Conservation (phyloP, 2,113 vertebrate genomes). For the Poeciliopsis turrubarensis region DNA sequence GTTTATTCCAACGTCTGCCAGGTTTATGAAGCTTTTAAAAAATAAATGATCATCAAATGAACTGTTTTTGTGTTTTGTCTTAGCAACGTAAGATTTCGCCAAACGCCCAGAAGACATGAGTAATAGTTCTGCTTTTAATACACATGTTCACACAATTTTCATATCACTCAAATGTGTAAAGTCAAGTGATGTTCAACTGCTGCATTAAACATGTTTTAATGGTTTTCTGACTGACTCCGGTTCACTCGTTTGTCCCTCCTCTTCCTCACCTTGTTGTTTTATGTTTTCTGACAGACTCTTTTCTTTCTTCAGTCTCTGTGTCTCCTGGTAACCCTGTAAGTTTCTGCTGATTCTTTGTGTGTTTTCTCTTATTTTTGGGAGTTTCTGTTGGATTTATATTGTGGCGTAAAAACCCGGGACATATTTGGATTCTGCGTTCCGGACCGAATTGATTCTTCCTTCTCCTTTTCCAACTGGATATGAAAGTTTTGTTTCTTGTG, state of each 20-base stretch:
- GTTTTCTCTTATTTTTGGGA: background rate
- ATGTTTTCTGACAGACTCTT: constrained; percentile 1
- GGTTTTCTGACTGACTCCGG: too few species aligned
- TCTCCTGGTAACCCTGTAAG: background rate
- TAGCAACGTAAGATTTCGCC: background rate
- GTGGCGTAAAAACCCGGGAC: background rate
- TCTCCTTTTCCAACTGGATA: too few species aligned
- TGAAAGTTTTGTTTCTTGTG: too few species aligned
- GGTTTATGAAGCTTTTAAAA: too few species aligned
- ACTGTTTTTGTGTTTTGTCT: too few species aligned
- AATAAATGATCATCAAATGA: too few species aligned
- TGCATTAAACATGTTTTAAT: too few species aligned
- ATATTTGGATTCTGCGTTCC: too few species aligned
- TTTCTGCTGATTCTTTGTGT: background rate
- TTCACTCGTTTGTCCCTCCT: background rate
- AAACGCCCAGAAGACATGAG: background rate
- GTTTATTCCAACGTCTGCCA: too few species aligned
- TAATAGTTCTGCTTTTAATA: background rate
- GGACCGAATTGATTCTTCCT: too few species aligned
- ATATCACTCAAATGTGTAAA: background rate
- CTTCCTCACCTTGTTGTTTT: background rate
- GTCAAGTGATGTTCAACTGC: background rate
- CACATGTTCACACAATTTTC: too few species aligned
- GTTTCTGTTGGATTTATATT: background rate
- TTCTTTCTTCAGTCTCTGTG: background rate